These are phyloP conservation scores for Acanthurus tractus DNA, from an alignment of 2,797 vertebrate genomes.

Conservation along the genomic window DNA sequence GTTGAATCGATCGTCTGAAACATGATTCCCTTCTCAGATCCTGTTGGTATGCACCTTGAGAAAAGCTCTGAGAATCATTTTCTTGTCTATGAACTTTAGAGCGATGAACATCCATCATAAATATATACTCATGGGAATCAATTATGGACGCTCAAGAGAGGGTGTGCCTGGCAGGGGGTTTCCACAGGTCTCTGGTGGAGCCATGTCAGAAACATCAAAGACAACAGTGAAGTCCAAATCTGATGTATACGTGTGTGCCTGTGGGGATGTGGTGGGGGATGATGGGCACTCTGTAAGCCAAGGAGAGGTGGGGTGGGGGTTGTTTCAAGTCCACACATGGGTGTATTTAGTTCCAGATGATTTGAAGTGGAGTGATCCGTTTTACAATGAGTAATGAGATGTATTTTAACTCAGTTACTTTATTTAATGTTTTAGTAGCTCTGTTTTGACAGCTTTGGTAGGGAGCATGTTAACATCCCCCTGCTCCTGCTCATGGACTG, in stretches of 20 bases:
- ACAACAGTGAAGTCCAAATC: conserved; percentile 33
- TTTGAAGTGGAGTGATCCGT: conserved; percentile 64
- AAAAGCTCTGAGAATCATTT: conserved; percentile 44
- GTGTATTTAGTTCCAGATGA: conserved; percentile 76
- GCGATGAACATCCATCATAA: conserved; percentile 57
- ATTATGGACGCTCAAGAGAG: conserved; percentile 58
- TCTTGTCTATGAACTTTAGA: conserved; percentile 43
- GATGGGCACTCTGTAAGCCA: conserved; percentile 16
- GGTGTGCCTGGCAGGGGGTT: conserved; percentile 35
- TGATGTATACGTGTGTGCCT: conserved; percentile 35
- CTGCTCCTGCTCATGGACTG: not conserved
- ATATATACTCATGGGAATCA: conserved; percentile 57
- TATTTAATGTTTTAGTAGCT: conserved; percentile 25
- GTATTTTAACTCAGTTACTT: conserved; percentile 45
- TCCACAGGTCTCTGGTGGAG: conserved; percentile 38
- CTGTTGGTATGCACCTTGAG: conserved; percentile 25
- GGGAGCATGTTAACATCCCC: not conserved
- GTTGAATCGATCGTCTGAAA: conserved; percentile 61
- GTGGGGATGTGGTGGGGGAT: conserved; percentile 23
- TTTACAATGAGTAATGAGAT: conserved; percentile 67
- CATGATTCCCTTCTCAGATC: conserved; percentile 28
- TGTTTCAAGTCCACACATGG: conserved; percentile 67
- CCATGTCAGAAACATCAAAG: conserved; percentile 59
- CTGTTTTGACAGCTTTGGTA: conserved; percentile 24
- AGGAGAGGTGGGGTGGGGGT: conserved; percentile 14